These are phyloP conservation scores for Acromyrmex charruanus DNA, from an alignment of 1,140 invertebrate species.

Conservation along the genomic window DNA sequence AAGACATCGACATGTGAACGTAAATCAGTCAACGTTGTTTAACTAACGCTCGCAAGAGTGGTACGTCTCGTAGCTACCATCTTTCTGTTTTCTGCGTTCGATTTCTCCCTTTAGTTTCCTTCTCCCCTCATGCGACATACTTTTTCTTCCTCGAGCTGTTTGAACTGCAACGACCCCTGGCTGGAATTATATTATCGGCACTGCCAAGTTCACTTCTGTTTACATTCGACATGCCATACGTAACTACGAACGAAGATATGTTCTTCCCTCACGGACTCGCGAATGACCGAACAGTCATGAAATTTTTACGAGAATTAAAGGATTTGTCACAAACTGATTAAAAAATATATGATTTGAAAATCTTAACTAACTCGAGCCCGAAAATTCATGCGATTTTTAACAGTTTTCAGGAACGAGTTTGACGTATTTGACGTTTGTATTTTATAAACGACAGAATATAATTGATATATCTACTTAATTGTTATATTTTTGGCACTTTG, in stretches of 20 bases:
- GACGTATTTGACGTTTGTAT: not conserved
- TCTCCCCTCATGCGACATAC: conserved; percentile 41
- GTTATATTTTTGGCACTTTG: not conserved
- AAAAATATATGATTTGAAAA: not conserved
- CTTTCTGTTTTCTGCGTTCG: conserved; percentile 21
- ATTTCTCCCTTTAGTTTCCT: conserved; percentile 18
- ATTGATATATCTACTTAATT: not conserved
- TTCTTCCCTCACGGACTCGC: conserved; percentile 2
- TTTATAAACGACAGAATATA: not conserved
- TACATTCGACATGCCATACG: conserved; percentile 64
- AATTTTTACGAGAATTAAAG: not conserved
- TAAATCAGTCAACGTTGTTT: conserved; percentile 33
- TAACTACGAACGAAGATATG: not conserved
- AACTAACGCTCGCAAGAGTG: conserved; percentile 12
- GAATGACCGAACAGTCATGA: conserved; percentile 9
- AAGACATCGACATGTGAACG: not conserved
- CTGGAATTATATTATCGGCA: conserved; percentile 69
- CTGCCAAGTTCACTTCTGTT: conserved; percentile 75
- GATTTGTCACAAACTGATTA: not conserved
- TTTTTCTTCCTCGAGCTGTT: conserved; percentile 67
- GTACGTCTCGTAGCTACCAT: not conserved
- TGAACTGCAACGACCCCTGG: conserved; percentile 65
- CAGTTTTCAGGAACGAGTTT: not conserved
- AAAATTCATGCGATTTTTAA: not conserved
- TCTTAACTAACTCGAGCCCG: not conserved